Evolutionary conservation across 1,140 invertebrate species (phyloP), one percentile per base, ranked within the genome.

Genomic region (Ectropis grisescens): DNA sequence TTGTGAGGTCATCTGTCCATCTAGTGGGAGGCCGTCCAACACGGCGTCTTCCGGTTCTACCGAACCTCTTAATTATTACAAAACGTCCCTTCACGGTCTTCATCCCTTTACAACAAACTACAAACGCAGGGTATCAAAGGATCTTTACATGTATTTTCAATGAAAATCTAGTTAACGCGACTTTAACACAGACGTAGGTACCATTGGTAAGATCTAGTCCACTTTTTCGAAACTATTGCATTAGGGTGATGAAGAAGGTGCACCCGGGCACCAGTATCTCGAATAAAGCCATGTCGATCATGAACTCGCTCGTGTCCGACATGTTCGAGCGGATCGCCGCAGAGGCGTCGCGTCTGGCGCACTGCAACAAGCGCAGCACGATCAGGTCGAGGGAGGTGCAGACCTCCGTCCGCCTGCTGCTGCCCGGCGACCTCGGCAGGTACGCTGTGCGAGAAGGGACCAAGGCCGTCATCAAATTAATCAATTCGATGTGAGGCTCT

Each of bases 291-390:
- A 87, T 86, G 85, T 85, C 76, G 13, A 86, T 87, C 53, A 87
- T 87, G 84, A 85, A 85, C 58, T 84, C 75, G 26, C 91, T 91
- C 58, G 87, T 89, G 16, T 86, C 85, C 51, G 88, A 90, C 49
- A 88, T 91, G 33, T 90, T 89, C 50, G 87, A 90, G 47, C 78
- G 88, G 13, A 58, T 65, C 53, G 88, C 89, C 13, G 85, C 86
- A 7, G 90, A 92, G 67, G 83, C 89, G 1, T 89, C 87, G 7
- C 84, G 88, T 49, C 58, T 92, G 38, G 85, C 88, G 5, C 88
- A 91, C 42, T 90, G 90, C 79, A 91, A 90, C 75, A 91, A 91
- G 64, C 67, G 85, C 1, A 86, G 85, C 2, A 87, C 85, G 5
- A 86, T 87, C 37, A 41, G 31, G 0, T 33, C 31, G 8, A 41